Evolutionary conservation across 2,797 vertebrate genomes (phyloP).

Genomic region (Dryobates pubescens): DNA sequence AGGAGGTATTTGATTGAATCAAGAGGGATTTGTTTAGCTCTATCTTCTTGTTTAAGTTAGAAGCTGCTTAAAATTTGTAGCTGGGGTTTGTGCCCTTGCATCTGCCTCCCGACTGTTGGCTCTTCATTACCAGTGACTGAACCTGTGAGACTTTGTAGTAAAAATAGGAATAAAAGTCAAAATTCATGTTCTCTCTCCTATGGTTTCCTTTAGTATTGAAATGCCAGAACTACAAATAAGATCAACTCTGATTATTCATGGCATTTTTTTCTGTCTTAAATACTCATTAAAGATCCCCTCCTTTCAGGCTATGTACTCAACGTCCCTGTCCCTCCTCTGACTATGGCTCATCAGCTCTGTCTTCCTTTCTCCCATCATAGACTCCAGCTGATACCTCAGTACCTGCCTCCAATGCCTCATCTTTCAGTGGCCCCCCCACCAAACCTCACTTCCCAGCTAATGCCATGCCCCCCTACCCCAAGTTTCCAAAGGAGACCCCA

Average conservation of each 20-base stretch:
- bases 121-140: neutral
- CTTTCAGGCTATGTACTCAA: neutral
- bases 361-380: neutral
- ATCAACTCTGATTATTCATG: neutral
- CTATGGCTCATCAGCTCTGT: neutral
- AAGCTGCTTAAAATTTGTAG: neutral
- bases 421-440: neutral
- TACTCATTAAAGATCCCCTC: neutral
- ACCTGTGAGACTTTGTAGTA: neutral
- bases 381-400: neutral
- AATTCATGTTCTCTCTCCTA: neutral
- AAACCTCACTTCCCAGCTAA: neutral
- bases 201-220: neutral
- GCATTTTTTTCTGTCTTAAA: neutral
- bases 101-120: neutral
- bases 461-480: accelerated
- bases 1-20: constrained; percentile 64
- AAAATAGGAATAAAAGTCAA: neutral
- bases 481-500: accelerated
- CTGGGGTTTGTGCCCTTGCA: neutral
- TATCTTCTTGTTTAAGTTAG: constrained; percentile 39
- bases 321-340: neutral
- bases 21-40: constrained; percentile 28
- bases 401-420: accelerated
- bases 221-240: neutral